Base-by-base conservation (phyloP, 1,140 invertebrate species). In the Zaprionus inermis region DNA sequence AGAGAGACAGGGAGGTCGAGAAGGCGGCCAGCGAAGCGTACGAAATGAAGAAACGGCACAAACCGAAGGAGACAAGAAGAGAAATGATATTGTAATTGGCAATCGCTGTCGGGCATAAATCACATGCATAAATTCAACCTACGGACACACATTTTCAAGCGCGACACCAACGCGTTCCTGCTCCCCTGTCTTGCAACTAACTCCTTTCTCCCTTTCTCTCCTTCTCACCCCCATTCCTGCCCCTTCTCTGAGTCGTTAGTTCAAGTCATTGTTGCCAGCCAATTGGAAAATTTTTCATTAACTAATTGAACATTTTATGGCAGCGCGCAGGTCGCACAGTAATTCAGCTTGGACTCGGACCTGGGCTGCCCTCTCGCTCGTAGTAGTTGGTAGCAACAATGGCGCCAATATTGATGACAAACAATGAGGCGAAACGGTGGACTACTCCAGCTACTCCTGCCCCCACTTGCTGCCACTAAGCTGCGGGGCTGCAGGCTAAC, bases 261-360 rank as follows among this genome's bases (percentile, higher is more conserved):
- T 79, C 34, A 76, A 86, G 79, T 79, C 76, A 79, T 88, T 80
- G 83, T 86, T 86, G 83, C 63, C 30, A 78, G 77, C 84, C 84
- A 89, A 89, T 89, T 89, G 81, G 84, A 89, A 89, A 89, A 72
- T 72, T 89, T 89, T 89, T 89, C 84, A 89, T 89, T 89, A 89
- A 89, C 84, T 89, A 89, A 89, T 89, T 89, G 84, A 89, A 89
- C 84, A 89, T 89, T 89, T 89, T 89, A 89, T 84, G 84, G 68
- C 63, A 63, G 57, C 74, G 57, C 74, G 46, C 57, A 54, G 57
- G 58, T 56, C 46, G 32, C 56, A 61, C 41, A 72, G 55, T 46
- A 59, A 58, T 67, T 67, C 65, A 59, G 55, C 30, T 18, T 10
- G 46, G 44, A 51, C 44, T n/a, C n/a, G n/a, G n/a, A n/a, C n/a